A percentile compares a stretch with the other conserved stretches of the same genome.
phyloP scores from a whole-genome alignment of 2,888 invertebrate genomes.

The Carpatolechia fugitivella region DNA sequence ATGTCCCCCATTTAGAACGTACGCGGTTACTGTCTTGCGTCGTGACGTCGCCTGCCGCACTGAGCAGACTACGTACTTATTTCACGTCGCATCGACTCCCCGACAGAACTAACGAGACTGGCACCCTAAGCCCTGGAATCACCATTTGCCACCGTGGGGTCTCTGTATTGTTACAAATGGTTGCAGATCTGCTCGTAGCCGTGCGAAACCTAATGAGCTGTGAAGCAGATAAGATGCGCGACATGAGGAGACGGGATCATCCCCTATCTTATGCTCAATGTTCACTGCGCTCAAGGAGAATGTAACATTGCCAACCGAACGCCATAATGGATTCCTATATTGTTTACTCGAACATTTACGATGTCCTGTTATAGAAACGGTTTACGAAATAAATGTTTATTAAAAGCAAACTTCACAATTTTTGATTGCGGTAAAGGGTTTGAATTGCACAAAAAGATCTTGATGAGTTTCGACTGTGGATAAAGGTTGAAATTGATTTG shows the following conservation, averaged over 20 bases:
- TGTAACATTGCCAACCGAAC: slow-evolving; percentile 14
- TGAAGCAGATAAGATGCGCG: slow-evolving; percentile 79
- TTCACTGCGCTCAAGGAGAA: slow-evolving; percentile 49
- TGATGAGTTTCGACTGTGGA: not conserved
- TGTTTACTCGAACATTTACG: slow-evolving; percentile 1
- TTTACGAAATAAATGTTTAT: not conserved
- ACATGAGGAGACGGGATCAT: slow-evolving; percentile 63
- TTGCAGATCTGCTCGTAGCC: slow-evolving; percentile 60
- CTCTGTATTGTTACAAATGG: slow-evolving; percentile 74
- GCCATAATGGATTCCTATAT: slow-evolving; percentile 5
- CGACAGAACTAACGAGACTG: slow-evolving; percentile 52
- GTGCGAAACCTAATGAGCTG: slow-evolving; percentile 75
- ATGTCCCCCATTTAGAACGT: slow-evolving; percentile 71
- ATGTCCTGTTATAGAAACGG: not conserved
- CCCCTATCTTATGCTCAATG: slow-evolving; percentile 61
- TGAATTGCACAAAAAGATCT: not conserved
- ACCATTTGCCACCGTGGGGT: slow-evolving; percentile 64
- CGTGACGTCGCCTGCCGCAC: slow-evolving; percentile 50
- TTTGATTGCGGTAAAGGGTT: not conserved
- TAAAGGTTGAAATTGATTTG: slow-evolving; percentile 2
- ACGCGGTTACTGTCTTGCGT: slow-evolving; percentile 65
- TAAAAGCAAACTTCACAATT: not conserved
- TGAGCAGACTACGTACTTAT: slow-evolving; percentile 42
- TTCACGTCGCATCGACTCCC: slow-evolving; percentile 49
- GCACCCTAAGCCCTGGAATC: slow-evolving; percentile 63